phyloP scores from a whole-genome alignment of 1,140 invertebrate genomes.

The Cydia strobilella region DNA sequence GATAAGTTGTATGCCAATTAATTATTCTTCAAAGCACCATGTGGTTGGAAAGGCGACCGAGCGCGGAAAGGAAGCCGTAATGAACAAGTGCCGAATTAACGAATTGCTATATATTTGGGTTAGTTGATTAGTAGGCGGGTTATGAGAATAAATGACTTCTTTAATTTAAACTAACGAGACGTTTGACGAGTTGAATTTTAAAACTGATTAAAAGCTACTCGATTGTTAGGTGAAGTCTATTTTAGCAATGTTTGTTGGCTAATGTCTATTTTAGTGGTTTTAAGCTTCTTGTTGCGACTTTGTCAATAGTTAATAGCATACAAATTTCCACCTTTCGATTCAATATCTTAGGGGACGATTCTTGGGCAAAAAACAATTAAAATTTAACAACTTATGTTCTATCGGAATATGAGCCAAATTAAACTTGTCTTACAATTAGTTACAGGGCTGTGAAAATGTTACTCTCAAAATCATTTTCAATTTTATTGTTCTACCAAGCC shows the following conservation, averaged over 20 bases:
- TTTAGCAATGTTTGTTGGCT: no score
- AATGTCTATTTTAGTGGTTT: no score
- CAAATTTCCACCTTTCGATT: no score
- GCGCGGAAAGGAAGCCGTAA: slow-evolving; percentile 62
- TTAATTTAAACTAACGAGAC: neutral
- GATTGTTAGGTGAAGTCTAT: neutral
- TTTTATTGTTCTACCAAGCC: neutral
- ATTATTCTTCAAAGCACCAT: slow-evolving; percentile 80
- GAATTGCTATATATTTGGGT: slow-evolving; percentile 20
- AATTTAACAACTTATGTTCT: no score
- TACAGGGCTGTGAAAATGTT: no score
- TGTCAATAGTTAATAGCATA: no score
- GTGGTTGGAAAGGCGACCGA: slow-evolving; percentile 64
- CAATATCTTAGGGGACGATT: no score
- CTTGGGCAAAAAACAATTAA: no score
- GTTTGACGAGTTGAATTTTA: neutral
- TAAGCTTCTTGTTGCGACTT: no score
- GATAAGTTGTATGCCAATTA: slow-evolving; percentile 80
- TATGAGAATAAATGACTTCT: slow-evolving; percentile 11
- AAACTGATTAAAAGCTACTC: neutral
- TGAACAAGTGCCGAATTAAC: slow-evolving; percentile 42
- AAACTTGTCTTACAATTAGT: no score
- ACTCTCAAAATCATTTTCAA: neutral
- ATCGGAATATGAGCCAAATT: no score
- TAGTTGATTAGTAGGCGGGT: slow-evolving; percentile 20